Base-by-base conservation (phyloP, 1,140 invertebrate species). In the Leptestheria dahalacensis region DNA sequence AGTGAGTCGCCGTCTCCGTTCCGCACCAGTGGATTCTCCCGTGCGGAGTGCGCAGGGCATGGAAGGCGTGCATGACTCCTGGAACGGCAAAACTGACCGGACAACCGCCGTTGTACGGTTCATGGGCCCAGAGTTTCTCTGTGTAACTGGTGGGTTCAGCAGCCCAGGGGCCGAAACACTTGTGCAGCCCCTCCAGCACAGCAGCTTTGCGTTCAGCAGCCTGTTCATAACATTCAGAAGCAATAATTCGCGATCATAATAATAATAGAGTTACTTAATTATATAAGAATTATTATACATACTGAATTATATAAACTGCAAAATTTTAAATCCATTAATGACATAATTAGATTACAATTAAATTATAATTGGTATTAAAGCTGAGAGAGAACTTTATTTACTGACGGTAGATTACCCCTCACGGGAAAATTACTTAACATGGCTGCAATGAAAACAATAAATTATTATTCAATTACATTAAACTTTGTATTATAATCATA, bases 1-100 rank as follows among this genome's bases (percentile, higher is more conserved):
- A 79, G 55, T 71, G 64, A 1, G 70, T 72, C 4, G 78, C 74
- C 10, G 77, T 77, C 65, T 79, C 78, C 20, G 77, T 77, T 3
- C 78, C 78, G 41, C 75, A 77, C 68, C 77, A 78, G 63, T 69
- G 69, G 3, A 78, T 63, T 25, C 68, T 66, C 24, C 58, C 67
- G 21, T 60, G 64, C 6, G 63, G 65, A 21, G 53, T 59, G 18
- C 64, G 63, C n/a, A 68, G 54, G 62, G 62, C 49, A 2, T 55
- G 61, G 51, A 53, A 67, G 48, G 50, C 60, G 47, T 65, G 62
- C 63, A 66, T 66, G 12, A 65, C 46, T 1, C 70, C 70, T 21
- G 70, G 66, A 23, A 64, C 54, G 18, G 55, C 60, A 53, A 64
- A 66, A 41, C 57, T 60, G 1, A 68, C 65, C 25, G 70, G 71